Percentiles rank a stretch among this genome's conserved stretches.
Conservation (phyloP, 2,888 invertebrate genomes). For the Polietes domitor region DNA sequence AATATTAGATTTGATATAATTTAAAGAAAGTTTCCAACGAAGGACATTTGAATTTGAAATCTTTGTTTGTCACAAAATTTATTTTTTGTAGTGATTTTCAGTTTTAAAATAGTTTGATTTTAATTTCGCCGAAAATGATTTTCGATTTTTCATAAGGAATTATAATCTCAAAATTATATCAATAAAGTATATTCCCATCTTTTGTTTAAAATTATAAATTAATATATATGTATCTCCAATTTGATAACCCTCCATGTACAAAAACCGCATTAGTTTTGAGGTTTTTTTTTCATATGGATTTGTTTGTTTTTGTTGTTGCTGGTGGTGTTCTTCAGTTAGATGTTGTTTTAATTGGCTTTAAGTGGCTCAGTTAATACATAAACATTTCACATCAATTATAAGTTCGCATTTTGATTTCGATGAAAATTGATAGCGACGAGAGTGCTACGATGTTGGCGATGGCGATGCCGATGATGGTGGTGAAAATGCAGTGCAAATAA, state of each 20-base stretch:
- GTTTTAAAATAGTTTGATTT: too few species aligned
- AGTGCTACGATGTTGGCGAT: neutral
- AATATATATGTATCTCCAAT: neutral
- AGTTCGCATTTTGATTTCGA: conserved; percentile 32
- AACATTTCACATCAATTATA: conserved; percentile 41
- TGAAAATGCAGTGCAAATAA: neutral
- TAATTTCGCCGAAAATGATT: too few species aligned
- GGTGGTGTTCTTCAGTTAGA: conserved; percentile 9
- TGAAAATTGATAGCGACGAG: conserved; percentile 14
- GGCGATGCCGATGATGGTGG: neutral
- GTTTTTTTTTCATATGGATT: conserved; percentile 11
- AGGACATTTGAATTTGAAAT: too few species aligned
- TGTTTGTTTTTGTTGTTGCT: neutral
- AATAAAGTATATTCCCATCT: too few species aligned
- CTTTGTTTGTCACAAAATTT: too few species aligned
- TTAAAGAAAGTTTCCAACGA: too few species aligned
- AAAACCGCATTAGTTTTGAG: neutral
- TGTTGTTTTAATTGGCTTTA: conserved; percentile 52
- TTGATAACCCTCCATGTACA: neutral
- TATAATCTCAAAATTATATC: too few species aligned
- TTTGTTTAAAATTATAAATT: too few species aligned
- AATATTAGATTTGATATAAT: too few species aligned
- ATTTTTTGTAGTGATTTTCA: too few species aligned
- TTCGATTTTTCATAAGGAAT: too few species aligned
- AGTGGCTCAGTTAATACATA: conserved; percentile 51